Base-by-base conservation (phyloP, 1,140 invertebrate species). In the Centruroides sculpturatus region DNA sequence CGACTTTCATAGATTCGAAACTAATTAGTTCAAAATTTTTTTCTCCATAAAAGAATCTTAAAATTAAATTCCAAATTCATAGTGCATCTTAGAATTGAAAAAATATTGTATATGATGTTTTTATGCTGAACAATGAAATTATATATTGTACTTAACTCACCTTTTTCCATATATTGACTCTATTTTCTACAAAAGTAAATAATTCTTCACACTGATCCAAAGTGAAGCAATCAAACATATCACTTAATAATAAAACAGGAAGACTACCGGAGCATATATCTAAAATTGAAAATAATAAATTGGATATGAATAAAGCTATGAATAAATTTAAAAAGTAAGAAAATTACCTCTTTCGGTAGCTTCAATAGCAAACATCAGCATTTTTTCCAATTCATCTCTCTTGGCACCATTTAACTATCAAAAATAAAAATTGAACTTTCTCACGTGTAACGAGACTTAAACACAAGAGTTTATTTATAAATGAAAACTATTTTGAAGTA, bases 221-320 rank as follows among this genome's bases (percentile, higher is more conserved):
- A 0, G 89, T 92, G 56, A 92, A 78, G 0, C 85, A 82, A 71
- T 98, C 94, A 73, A 99, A 94, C 56, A 93, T 85, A 72, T 98
- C 94, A 5, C 88, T 83, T 0, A 98, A 76, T 13, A 98, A 74
- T 49, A 91, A 81, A 13, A 97, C 88, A 3, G 92, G 68, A 5
- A 65, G 23, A 66, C 57, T 65, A 13, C 60, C 56, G 46, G 63
- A 50, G 51, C 63, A 64, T 52, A 52, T 35, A 50, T 66, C 67
- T 65, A 47, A 13, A 56, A 52, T 23, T 23, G 23, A 23, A 23
- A 23, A 23, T 23, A 23, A 23, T 23, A 51, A 10, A 35, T 10
- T 23, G 23, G 23, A 23, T 23, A 23, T 23, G 23, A 23, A 0
- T 23, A 2, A 23, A 23, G 23, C 23, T 23, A 23, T 23, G 2